phyloP scores from a whole-genome alignment of 1,140 invertebrate species.

The Planococcus citri region DNA sequence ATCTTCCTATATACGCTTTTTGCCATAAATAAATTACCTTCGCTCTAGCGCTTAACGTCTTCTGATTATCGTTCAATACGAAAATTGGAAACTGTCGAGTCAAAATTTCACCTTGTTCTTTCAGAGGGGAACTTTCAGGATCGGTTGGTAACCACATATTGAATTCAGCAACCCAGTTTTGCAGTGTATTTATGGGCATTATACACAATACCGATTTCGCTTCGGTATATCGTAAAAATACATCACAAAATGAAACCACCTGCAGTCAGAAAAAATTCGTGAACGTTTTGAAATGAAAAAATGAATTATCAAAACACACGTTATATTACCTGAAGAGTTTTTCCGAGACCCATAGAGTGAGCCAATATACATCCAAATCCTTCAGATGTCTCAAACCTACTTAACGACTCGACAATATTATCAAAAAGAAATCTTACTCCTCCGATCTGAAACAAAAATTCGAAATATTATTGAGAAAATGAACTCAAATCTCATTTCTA shows the following conservation, averaged over 20 bases:
- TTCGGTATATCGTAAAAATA: conserved; percentile 82
- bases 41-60: conserved; percentile 71
- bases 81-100: conserved; percentile 73
- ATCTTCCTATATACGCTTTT: neutral
- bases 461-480: too few species aligned
- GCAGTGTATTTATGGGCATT: conserved; percentile 96
- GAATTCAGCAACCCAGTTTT: conserved; percentile 97
- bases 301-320: too few species aligned
- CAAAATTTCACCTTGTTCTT: conserved; percentile 47
- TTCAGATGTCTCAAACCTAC: conserved; percentile 71
- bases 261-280: conserved; percentile 27
- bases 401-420: conserved; percentile 86
- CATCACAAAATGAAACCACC: conserved; percentile 87
- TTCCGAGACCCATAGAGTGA: conserved; percentile 99
- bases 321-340: conserved; percentile 71
- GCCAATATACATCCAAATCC: conserved; percentile 97
- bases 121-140: conserved; percentile 34
- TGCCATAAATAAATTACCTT: conserved; percentile 36
- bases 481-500: neutral
- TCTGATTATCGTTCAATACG: conserved; percentile 86
- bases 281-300: too few species aligned
- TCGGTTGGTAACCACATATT: conserved; percentile 77
- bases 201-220: conserved; percentile 86
- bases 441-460: conserved; percentile 57
- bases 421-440: conserved; percentile 93